phyloP scores from a whole-genome alignment of 1,140 invertebrate species.

The Drosophila saltans region DNA sequence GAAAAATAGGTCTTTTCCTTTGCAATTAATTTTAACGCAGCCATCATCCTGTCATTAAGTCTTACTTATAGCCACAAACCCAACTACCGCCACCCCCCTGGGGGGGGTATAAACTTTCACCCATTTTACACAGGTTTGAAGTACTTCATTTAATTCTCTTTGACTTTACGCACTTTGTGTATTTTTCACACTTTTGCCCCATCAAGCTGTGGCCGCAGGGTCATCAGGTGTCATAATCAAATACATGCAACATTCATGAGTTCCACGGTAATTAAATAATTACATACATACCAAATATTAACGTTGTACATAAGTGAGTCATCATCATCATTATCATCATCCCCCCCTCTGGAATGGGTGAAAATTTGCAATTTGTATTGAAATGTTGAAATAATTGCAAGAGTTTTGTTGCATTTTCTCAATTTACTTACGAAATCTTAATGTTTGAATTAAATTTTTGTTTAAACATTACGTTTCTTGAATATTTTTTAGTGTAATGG shows the following conservation, averaged over 20 bases:
- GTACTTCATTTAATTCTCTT: constrained; percentile 10
- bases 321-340: constrained; percentile 6
- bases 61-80: not conserved
- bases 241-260: constrained; percentile 33
- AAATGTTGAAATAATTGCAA: too few species aligned
- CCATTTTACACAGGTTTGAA: not conserved
- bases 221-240: constrained; percentile 57
- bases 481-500: too few species aligned
- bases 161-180: not conserved
- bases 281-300: constrained; percentile 20
- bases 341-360: not conserved
- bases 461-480: too few species aligned
- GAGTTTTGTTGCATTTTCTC: too few species aligned
- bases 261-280: constrained; percentile 23
- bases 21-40: constrained; percentile 14
- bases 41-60: constrained; percentile 15
- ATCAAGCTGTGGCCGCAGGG: constrained; percentile 25
- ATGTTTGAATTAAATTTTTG: too few species aligned
- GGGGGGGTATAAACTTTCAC: constrained; percentile 8
- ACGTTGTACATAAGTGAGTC: constrained; percentile 21
- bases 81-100: not conserved
- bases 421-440: too few species aligned
- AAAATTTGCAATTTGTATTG: too few species aligned
- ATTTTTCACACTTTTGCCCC: constrained; percentile 38
- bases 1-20: constrained; percentile 3